Evolutionary conservation across 2,797 vertebrate genomes (phyloP).

Genomic region (Otus scops): DNA sequence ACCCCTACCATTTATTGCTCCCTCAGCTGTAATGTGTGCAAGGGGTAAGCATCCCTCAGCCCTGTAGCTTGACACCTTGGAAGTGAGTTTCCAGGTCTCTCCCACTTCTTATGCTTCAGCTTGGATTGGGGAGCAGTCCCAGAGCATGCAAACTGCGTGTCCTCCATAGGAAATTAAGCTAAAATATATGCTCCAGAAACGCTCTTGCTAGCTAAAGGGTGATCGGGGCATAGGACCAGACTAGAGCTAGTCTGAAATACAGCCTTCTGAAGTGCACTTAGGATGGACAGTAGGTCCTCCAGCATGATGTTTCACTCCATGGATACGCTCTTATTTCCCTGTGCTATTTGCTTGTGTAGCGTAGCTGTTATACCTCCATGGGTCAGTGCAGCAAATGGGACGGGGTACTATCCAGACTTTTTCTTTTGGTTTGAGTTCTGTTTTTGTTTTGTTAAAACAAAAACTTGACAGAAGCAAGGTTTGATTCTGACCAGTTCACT

Average conservation of each 20-base stretch:
- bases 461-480: neutral
- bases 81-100: neutral
- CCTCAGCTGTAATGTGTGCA: neutral
- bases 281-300: neutral
- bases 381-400: neutral
- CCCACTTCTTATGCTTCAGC: neutral
- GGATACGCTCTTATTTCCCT: neutral
- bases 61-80: neutral
- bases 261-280: neutral
- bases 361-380: neutral
- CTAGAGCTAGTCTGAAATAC: neutral
- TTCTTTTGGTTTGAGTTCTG: neutral
- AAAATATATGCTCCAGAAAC: neutral
- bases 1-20: neutral
- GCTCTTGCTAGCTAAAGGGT: neutral
- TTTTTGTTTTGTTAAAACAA: neutral
- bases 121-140: fast-evolving
- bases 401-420: neutral
- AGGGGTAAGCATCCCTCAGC: neutral
- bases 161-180: neutral
- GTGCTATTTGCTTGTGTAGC: neutral
- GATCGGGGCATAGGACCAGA: neutral
- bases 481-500: neutral
- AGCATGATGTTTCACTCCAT: fast-evolving
- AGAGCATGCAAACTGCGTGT: fast-evolving